phyloP scores from a whole-genome alignment of 2,113 vertebrate species.

The Pelvicachromis taeniatus region DNA sequence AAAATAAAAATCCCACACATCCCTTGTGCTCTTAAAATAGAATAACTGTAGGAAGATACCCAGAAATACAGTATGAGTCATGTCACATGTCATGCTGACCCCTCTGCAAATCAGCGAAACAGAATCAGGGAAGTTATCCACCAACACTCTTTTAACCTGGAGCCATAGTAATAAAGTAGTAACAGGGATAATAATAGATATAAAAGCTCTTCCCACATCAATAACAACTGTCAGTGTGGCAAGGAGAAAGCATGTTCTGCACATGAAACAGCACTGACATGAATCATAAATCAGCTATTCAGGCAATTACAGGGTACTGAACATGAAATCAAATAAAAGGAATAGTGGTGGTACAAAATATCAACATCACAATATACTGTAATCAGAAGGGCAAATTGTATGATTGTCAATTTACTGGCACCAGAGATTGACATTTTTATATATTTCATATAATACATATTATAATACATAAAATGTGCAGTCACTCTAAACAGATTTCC shows the following conservation, averaged over 20 bases:
- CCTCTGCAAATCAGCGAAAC: background rate
- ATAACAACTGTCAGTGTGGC: background rate
- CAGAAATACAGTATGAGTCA: background rate
- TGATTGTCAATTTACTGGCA: background rate
- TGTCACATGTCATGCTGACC: conserved; percentile 24
- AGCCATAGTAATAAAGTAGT: background rate
- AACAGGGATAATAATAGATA: background rate
- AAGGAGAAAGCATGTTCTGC: background rate
- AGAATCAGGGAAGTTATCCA: background rate
- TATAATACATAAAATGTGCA: background rate
- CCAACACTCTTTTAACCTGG: background rate
- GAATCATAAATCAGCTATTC: background rate
- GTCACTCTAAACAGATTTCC: background rate
- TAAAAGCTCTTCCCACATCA: background rate
- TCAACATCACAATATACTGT: background rate
- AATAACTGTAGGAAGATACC: background rate
- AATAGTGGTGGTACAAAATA: background rate
- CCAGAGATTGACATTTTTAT: background rate
- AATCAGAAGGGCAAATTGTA: background rate
- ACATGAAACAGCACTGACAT: background rate
- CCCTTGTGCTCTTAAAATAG: conserved; percentile 28
- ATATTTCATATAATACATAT: background rate
- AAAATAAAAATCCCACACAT: conserved; percentile 40
- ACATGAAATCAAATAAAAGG: background rate
- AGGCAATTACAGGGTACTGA: background rate